A percentile compares a stretch with the other conserved stretches of the same genome.
phyloP scores from a whole-genome alignment of 2,888 invertebrate genomes.

The Koerneria pararmatus region DNA sequence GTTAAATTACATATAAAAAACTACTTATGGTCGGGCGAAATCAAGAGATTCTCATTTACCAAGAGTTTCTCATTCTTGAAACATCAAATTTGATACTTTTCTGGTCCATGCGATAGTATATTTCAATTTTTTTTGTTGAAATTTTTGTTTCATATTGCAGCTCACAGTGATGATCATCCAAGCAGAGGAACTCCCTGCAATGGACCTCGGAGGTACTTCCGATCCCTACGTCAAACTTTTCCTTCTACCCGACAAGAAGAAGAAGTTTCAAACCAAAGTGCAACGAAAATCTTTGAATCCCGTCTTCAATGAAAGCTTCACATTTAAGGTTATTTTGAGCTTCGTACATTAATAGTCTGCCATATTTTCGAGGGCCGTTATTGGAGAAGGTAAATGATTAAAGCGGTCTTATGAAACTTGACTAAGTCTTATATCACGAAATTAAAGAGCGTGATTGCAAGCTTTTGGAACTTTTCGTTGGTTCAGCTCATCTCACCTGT shows the following conservation, averaged over 20 bases:
- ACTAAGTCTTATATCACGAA: too few relatives aligned
- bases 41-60: too few relatives aligned
- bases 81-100: too few relatives aligned
- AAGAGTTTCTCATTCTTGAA: too few relatives aligned
- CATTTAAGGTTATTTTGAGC: slow-evolving; percentile 93
- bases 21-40: too few relatives aligned
- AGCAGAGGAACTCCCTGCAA: slow-evolving; percentile 92
- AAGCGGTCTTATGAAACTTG: too few relatives aligned
- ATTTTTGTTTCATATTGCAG: slow-evolving; percentile 56
- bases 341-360: too few relatives aligned
- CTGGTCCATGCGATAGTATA: not conserved
- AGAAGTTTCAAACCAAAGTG: slow-evolving; percentile 94
- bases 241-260: slow-evolving; percentile 96
- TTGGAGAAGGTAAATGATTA: too few relatives aligned
- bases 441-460: too few relatives aligned
- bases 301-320: slow-evolving; percentile 95
- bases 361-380: too few relatives aligned
- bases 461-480: too few relatives aligned
- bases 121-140: not conserved
- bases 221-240: slow-evolving; percentile 94
- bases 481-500: too few relatives aligned
- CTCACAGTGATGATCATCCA: slow-evolving; percentile 93
- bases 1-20: not conserved
- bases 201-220: slow-evolving; percentile 81
- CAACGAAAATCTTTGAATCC: slow-evolving; percentile 90